Base-by-base conservation (phyloP, 2,888 invertebrate genomes). In the Chrysolina americana region DNA sequence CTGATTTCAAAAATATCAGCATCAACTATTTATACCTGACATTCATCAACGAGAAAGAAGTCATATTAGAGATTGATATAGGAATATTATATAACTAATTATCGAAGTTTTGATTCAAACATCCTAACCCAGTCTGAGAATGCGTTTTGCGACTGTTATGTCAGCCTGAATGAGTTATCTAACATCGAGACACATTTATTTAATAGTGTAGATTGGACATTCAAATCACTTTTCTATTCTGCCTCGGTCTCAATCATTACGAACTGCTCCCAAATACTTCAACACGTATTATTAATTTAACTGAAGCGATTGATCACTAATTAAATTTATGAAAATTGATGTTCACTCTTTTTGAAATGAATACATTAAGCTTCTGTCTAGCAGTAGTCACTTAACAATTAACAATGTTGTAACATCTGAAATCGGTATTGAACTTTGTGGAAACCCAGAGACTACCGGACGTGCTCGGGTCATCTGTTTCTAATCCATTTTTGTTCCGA, bases 21-120 rank as follows among this genome's bases (percentile, higher is more conserved):
- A 13, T 21, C 21, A 21, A 53, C 21, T 53, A 21, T 53, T 53
- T 53, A 53, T 53, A 53, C 21, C 53, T 53, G 53, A 21, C 53
- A 53, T 53, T 53, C 53, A 53, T 19, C 19, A 11, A 19, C 9
- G 53, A 19, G 53, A 53, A 19, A 53, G 53, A 21, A 53, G 19
- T 53, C 53, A 53, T 53, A 53, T 53, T 21, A 4, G 13, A 53
- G 53, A 53, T 53, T 4, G 53, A 53, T 23, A 53, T 11, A 5
- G 21, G 19, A 21, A 21, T 53, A 53, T 53, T 53, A 53, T 53
- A 21, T 53, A 53, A 53, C 13, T 21, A 21, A 11, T 53, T 21
- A 53, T 53, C 21, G 21, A 15, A 21, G 21, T 11, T 13, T 53
- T 13, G 19, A 53, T 19, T 21, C 4, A 11, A 53, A 21, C 21